Base-by-base conservation (phyloP, 2,113 vertebrate genomes). In the Elephantulus edwardii region DNA sequence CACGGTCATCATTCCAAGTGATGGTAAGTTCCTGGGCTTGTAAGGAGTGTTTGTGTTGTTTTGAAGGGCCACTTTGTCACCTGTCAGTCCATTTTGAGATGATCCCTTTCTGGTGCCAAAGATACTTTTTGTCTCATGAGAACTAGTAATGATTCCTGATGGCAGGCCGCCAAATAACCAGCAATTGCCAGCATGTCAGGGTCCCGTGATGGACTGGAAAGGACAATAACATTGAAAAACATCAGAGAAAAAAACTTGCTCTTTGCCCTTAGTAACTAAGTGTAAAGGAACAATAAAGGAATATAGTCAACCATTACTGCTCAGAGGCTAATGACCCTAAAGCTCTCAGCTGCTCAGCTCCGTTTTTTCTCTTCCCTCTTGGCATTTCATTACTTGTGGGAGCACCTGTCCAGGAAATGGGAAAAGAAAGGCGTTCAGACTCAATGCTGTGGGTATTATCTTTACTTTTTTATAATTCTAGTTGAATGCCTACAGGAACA, bases 401-500 rank as follows among this genome's bases (percentile, higher is more conserved):
- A 94, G 13, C 64, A 84, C 28, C 54, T 93, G 50, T 56, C 16
- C 20, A 83, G 83, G 56, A 92, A 92, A 50, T 71, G 64, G 64
- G 58, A 83, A 60, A 82, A 54, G 11, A 78, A 46, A 80, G 64
- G 46, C 83, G 83, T 92, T 96, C 54, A 89, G 12, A 93, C 8
- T 81, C 26, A 66, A 48, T 86, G n/a, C n/a, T n/a, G 75, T 82
- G 48, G 40, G 62, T 87, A 58, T 86, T 88, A 86, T 66, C 60
- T 86, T 81, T 85, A 50, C 78, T 83, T 78, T 62, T 81, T 68
- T 83, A 72, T 7, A 89, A 33, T 89, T 11, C 48, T 92, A 70
- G 48, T 89, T 88, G 90, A 94, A 75, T 92, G 38, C 82, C 87
- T 92, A 35, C 79, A 92, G 62, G 22, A 38, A 58, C 42, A 81